Evolutionary conservation across 2,113 vertebrate genomes (phyloP), one percentile per base, ranked within the genome.

Genomic region (Megaceryle maxima): DNA sequence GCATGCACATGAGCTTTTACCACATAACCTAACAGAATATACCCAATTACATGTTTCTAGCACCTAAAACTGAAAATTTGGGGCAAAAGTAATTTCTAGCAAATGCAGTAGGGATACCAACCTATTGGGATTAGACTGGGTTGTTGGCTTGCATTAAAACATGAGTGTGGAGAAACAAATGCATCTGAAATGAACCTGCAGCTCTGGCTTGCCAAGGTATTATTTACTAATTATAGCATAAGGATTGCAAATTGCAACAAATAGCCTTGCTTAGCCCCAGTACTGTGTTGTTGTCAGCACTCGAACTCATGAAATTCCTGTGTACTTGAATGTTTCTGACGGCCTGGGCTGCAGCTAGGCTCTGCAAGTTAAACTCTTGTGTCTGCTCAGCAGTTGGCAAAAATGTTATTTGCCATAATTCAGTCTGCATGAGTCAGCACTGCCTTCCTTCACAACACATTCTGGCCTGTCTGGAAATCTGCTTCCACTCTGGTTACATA

Each of bases 331-430:
- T 2, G 2, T 74, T 93, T 83, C 63, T 86, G 82, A 5, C 17
- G 55, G 70, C 46, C 75, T 92, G 93, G 2, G 6, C 63, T 90
- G 79, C 88, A 93, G 91, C 31, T 31, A 37, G 35, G 26, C 63
- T 91, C 48, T 87, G 83, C 81, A 92, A 85, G 21, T 84, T 44
- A 72, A 95, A 94, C 24, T 62, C 67, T 25, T 19, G 10, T 85
- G 77, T 69, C 69, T 89, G 87, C 89, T 91, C 94, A 91, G 95
- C 89, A 95, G 76, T 31, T 95, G 92, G 90, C 85, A 93, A 93
- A 93, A 88, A 68, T 44, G 85, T 94, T 80, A 64, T 90, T 91
- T 95, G 55, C 82, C 35, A 60, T 93, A 88, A 88, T 67, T 94
- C 87, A 88, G 59, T 29, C 84, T 74, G 72, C 55, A 39, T 95